Evolutionary conservation across 2,888 invertebrate genomes (phyloP), one percentile per base, ranked within the genome.

Genomic region (Dryococelus australis): DNA sequence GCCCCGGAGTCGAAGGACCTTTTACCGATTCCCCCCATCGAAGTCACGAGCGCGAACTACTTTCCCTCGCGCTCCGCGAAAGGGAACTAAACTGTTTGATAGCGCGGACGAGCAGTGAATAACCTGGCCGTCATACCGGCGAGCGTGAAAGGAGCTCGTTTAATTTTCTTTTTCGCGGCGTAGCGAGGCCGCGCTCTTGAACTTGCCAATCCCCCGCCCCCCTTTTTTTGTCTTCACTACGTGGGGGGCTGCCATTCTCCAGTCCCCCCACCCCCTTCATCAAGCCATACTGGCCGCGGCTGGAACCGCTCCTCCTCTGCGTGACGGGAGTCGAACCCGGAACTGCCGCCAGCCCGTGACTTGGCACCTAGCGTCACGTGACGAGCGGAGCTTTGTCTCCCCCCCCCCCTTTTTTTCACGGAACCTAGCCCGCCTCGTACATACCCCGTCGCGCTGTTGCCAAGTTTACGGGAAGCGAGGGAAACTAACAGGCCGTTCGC

Each of bases 271-370:
- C 80, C 47, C 85, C 87, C 51, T 28, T 47, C n/a, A n/a, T 27
- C 87, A 43, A 5, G 65, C 16, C 20, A n/a, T n/a, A n/a, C n/a
- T n/a, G n/a, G n/a, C n/a, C n/a, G n/a, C n/a, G n/a, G n/a, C 16
- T 65, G 47, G 47, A 47, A 47, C 87, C 81, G 43, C 86, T 53
- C 43, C 79, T 80, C 87, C 5, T 84, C 16, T 43, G 27, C 24
- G 43, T 43, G 85, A 87, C 87, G 87, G 86, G 88, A 86, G 86
- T 88, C 88, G 86, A 88, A 88, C 88, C 88, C 88, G 88, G 88
- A 88, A 88, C 88, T 88, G 86, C 78, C 86, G 47, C 87, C 78
- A 84, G 86, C 65, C 87, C 88, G 88, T 88, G 88, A 88, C 88
- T 87, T 87, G 84, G 85, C 79, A 87, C 87, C 85, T 80, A 47